Evolutionary conservation across 2,888 invertebrate species (phyloP), one percentile per base, ranked within the genome.

Genomic region (Blera fallax): DNA sequence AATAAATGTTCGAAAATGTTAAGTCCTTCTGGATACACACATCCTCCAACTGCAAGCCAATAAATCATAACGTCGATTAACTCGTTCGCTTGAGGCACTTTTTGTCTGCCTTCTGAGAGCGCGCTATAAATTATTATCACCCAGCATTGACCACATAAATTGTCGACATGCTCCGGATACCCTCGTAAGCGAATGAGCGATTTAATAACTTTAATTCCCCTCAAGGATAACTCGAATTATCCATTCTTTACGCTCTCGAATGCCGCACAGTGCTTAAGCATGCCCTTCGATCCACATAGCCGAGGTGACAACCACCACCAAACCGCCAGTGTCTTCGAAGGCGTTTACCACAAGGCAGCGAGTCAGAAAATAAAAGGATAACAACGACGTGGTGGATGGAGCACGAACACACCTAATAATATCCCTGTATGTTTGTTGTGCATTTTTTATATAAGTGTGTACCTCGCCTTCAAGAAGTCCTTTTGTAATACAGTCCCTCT

Each of bases 61-160:
- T 79, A 60, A 74, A 84, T 84, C 80, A 79, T 67, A 64, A 58
- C 43, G 34, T 64, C 74, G 74, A 84, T 84, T 80, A 84, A 79
- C 74, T 69, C 64, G 65, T 74, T 70, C 56, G 79, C 79, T 58
- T 14, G 14, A 40, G 74, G 84, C 70, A 10, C 52, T 34, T n/a
- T 64, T 21, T 29, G 52, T 64, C 73, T 62, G 56, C 50, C 52
- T 43, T 50, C 18, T 29, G 1, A 32, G 18, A 3, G 64, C 65
- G 67, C n/a, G n/a, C n/a, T n/a, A 85, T 85, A 85, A 85, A 81
- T 85, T 67, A 81, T 85, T 67, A 72, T 76, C 64, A 70, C 62
- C 76, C 69, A 27, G 64, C 80, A 64, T 65, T 80, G 85, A 72
- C 76, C 81, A 65, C 60, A 76, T 76, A 83, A 83, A 83, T 83